These are phyloP conservation scores for Agonopterix arenella DNA, from an alignment of 2,888 invertebrate species.

Conservation along the genomic window DNA sequence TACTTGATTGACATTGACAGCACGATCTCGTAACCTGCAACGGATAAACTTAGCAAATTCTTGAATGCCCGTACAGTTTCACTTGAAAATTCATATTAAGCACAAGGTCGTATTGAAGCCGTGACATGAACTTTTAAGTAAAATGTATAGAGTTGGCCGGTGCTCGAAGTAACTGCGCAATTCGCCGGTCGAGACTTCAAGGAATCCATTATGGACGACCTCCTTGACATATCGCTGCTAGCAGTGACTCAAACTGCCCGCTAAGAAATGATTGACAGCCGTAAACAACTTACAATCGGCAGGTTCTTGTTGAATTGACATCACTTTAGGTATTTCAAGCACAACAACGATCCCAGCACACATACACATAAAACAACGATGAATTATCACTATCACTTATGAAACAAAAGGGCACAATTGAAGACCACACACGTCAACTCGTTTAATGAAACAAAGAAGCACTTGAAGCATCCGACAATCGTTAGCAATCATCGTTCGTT, in stretches of 20 bases:
- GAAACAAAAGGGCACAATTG: conserved; percentile 30
- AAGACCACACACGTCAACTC: conserved; percentile 28
- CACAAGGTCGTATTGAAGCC: conserved; percentile 39
- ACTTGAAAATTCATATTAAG: conserved; percentile 21
- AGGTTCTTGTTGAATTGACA: conserved; percentile 34
- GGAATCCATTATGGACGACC: conserved; percentile 52
- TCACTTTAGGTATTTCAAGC: conserved; percentile 19
- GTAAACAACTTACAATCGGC: conserved; percentile 42
- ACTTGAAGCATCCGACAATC: conserved; percentile 35
- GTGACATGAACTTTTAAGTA: conserved; percentile 41
- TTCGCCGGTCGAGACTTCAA: conserved; percentile 47
- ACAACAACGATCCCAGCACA: conserved; percentile 2
- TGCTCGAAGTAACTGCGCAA: conserved; percentile 57
- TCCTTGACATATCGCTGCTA: conserved; percentile 50
- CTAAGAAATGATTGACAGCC: conserved; percentile 8
- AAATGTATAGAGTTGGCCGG: conserved; percentile 33
- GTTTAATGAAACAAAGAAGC: conserved; percentile 39
- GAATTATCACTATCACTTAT: conserved; percentile 20
- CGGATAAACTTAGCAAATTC: neutral
- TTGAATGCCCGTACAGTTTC: neutral
- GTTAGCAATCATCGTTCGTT: conserved; percentile 32
- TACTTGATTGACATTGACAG: too few relatives aligned
- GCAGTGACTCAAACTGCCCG: conserved; percentile 22
- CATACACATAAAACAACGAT: conserved; percentile 20
- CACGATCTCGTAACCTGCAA: neutral